Base-by-base conservation (phyloP, 1,140 invertebrate genomes). In the Ooceraea biroi region DNA sequence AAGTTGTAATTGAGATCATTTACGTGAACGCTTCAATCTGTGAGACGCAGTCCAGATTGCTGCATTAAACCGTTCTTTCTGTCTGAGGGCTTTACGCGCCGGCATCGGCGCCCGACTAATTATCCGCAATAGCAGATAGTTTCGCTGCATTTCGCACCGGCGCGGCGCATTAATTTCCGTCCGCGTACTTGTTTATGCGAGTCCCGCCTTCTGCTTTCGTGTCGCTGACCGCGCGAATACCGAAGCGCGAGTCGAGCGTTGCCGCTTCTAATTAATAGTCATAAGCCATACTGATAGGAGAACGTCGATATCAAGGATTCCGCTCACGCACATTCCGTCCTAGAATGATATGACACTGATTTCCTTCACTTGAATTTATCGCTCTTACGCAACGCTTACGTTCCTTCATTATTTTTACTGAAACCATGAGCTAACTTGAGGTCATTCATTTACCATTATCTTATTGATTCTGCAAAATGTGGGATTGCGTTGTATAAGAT, bases 61-160 rank as follows among this genome's bases (percentile, higher is more conserved):
- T 52, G 63, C 61, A 66, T 52, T 58, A 5, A 52, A 52, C 41
- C 46, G n/a, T 50, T 46, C 36, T 44, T 76, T 57, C 19, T 22
- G 22, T 22, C 48, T 27, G 36, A 71, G n/a, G n/a, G 58, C 44
- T 50, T 36, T 65, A 55, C 25, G 25, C 7, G 74, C 22, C 61
- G 22, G 73, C 80, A 74, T 84, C 69, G 88, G 88, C 84, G 87
- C 88, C 88, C 88, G 87, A 89, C 87, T 89, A 89, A 89, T 89
- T 89, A 89, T 89, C 61, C 61, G 84, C 78, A 89, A 84, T 89
- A 84, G 84, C 36, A 86, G 88, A 89, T 89, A 89, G 73, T 89
- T 86, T 89, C 87, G 84, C 78, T 46, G 87, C 87, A 88, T 88
- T 89, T 88, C 86, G 72, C 76, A 72, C 86, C 82, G 74, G 71